Evolutionary conservation across 2,113 vertebrate genomes (phyloP).

Genomic region (Bombycilla garrulus): DNA sequence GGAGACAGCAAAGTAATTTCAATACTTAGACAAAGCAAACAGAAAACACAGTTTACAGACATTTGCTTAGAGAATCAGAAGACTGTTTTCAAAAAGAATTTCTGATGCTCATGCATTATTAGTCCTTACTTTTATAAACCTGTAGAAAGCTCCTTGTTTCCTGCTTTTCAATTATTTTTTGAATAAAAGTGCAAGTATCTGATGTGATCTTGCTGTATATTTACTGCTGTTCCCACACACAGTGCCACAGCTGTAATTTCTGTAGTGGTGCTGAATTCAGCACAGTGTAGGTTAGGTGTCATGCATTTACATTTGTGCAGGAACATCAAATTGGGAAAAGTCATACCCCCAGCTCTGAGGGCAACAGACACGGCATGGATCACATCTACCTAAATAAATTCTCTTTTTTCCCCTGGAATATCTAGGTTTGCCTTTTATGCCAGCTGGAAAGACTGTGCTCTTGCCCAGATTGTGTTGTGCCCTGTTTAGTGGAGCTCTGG

Average conservation of each 20-base stretch:
- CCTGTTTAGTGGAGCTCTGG: accelerated
- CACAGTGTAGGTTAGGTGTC: background rate
- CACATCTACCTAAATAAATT: background rate
- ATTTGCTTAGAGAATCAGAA: background rate
- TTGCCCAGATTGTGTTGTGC: background rate
- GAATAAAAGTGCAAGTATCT: background rate
- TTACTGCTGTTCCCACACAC: background rate
- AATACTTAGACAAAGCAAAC: background rate
- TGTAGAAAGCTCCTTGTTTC: background rate
- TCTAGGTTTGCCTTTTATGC: background rate
- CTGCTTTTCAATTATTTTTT: background rate
- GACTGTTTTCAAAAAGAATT: background rate
- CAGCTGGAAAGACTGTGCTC: background rate
- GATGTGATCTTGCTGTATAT: background rate
- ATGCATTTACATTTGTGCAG: background rate
- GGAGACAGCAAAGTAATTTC: background rate
- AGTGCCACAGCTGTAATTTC: background rate
- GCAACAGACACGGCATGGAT: background rate
- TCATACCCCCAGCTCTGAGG: background rate
- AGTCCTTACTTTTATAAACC: background rate
- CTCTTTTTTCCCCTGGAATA: background rate
- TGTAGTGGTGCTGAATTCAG: background rate
- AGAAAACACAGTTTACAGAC: background rate
- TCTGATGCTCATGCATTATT: background rate
- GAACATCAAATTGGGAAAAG: background rate